phyloP scores from a whole-genome alignment of 2,888 invertebrate species.

The Lumbricus terrestris region DNA sequence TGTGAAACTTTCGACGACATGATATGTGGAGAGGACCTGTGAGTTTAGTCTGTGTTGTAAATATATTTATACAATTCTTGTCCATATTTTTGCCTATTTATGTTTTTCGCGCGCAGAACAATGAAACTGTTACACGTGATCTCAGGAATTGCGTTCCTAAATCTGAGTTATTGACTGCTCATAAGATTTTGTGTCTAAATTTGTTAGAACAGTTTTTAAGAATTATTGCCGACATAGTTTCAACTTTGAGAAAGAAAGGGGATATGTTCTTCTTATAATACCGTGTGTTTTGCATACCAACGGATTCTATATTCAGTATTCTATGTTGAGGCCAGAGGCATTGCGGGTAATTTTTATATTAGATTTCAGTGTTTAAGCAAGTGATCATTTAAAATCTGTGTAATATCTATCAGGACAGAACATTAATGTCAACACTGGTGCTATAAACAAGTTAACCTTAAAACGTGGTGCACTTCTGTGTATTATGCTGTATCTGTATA shows the following conservation, averaged over 20 bases:
- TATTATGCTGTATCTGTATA: background rate
- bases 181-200: background rate
- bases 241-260: no score
- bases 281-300: background rate
- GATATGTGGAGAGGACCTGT: background rate
- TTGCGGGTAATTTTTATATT: background rate
- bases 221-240: background rate
- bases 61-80: conserved; percentile 11
- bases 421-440: background rate
- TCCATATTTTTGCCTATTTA: conserved; percentile 5
- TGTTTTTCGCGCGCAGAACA: background rate
- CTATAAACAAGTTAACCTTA: background rate
- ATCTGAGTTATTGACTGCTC: background rate
- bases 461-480: background rate
- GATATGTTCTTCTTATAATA: no score
- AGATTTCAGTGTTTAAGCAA: background rate
- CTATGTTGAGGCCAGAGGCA: background rate
- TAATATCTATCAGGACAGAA: background rate
- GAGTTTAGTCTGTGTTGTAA: background rate
- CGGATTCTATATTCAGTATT: background rate
- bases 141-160: background rate
- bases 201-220: background rate
- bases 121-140: background rate
- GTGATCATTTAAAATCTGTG: background rate
- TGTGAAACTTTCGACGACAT: background rate